Base-by-base conservation (phyloP, 2,797 vertebrate genomes). In the Podargus strigoides region DNA sequence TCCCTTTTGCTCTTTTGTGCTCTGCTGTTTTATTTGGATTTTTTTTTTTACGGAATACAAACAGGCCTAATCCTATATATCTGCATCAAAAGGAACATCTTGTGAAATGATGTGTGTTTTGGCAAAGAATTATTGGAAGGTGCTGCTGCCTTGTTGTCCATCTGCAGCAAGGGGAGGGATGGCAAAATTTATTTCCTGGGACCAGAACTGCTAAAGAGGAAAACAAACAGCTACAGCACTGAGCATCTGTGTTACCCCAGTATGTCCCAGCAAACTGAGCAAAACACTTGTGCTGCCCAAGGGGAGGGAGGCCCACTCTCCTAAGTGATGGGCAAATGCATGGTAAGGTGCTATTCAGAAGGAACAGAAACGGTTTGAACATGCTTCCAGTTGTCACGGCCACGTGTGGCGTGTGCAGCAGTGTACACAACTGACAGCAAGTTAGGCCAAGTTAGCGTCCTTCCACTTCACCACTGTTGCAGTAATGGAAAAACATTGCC, bases 401-500 rank as follows among this genome's bases (percentile, higher is more conserved):
- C 53, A 55, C 9, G 13, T 2, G 13, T 4, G 34, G 58, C 0
- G 0, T 2, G 3, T 15, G n/a, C 6, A 3, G 62, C 8, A 34
- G 32, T 5, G 16, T 10, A 42, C 13, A n/a, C 23, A 79, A 7
- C 36, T 7, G 23, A n/a, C 13, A 49, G 26, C 56, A 82, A 59
- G 36, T 32, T 39, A 37, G 39, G 44, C 34, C 78, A 72, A 27
- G 22, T 17, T 17, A 44, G 23, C 0, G 0, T 67, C 81, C 30
- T 69, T 56, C 34, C 32, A 62, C 30, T 66, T 55, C 7, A 13
- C 12, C 21, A 11, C 6, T 52, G 39, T 24, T 73, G 55, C 47
- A 63, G 42, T 32, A 39, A 46, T 10, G 14, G 68, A 70, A 85
- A 83, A 58, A 26, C 32, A 28, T 5, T 49, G 34, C 20, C 72